Evolutionary conservation across 2,797 vertebrate genomes (phyloP), one percentile per base, ranked within the genome.

Genomic region (Antrozous pallidus): DNA sequence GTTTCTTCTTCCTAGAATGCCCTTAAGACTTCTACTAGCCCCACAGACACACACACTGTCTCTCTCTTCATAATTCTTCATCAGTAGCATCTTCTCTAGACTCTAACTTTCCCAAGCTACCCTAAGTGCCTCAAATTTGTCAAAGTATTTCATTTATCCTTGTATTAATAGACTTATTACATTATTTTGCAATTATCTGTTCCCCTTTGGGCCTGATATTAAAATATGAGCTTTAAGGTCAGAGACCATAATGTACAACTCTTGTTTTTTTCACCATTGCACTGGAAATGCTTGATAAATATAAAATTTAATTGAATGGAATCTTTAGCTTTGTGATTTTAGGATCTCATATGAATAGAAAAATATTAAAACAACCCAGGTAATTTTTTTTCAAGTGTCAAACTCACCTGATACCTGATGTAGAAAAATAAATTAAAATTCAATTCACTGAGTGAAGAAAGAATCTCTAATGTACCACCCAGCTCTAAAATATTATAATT

Each of bases 341-440:
- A 51, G 49, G 42, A 69, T 95, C 47, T 67, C 9, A 47, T 58
- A 42, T 80, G 16, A 58, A 69, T 77, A 49, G 51, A 70, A 16
- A 63, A 40, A 91, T 69, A 82, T 40, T 49, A 31, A 56, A 83
- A 71, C 13, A 82, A 17, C 20, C 24, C 4, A 24, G 42, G 13
- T 88, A 78, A 85, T 26, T 58, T 73, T 88, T 88, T 91, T 94
- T 89, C 67, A 93, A 61, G 31, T 69, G 77, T 54, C 45, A 71
- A 51, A 73, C 13, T 77, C 67, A 71, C 8, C 58, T 92, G 47
- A 22, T 40, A 75, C 26, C 40, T 49, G 31, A 71, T 87, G 16
- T 24, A 61, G 10, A 45, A 63, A 80, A 78, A 87, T 70, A 93
- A 90, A 74, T 54, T n/a, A 26, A 79, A 86, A 86, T 6, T 87